Percentiles rank a stretch among this genome's conserved stretches.
Evolutionary conservation across 2,888 invertebrate genomes (phyloP).

Genomic region (Tinea semifulvella): DNA sequence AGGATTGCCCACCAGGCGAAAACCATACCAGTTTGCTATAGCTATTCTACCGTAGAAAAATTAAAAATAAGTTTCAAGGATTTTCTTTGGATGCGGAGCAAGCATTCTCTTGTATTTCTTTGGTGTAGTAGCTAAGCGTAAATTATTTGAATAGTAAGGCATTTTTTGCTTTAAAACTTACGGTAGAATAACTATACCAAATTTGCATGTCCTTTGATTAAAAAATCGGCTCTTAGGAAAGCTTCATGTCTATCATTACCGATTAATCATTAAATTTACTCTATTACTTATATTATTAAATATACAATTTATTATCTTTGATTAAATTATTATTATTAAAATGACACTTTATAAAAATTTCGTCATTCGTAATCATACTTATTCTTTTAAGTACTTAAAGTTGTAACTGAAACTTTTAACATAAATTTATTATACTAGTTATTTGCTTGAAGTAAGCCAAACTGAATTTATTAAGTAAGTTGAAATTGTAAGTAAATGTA

Average conservation of each 20-base stretch:
- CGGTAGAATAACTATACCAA: slow-evolving; percentile 57
- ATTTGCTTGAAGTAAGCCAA: slow-evolving; percentile 68
- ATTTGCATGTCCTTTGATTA: slow-evolving; percentile 68
- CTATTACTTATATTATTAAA: slow-evolving; percentile 69
- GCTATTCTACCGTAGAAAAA: too few relatives aligned
- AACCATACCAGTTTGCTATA: too few relatives aligned
- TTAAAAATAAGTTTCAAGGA: too few relatives aligned
- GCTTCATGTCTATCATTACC: slow-evolving; percentile 69
- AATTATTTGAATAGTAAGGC: too few relatives aligned
- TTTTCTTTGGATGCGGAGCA: too few relatives aligned
- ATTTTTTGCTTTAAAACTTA: too few relatives aligned
- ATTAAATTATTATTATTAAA: slow-evolving; percentile 65
- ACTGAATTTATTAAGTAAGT: slow-evolving; percentile 68
- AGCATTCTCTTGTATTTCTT: too few relatives aligned
- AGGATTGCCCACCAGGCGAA: too few relatives aligned
- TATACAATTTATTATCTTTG: slow-evolving; percentile 68
- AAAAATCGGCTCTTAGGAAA: slow-evolving; percentile 68
- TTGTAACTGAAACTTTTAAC: slow-evolving; percentile 64
- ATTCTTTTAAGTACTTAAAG: slow-evolving; percentile 64
- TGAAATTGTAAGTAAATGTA: slow-evolving; percentile 64
- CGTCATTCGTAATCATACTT: slow-evolving; percentile 68
- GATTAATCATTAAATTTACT: slow-evolving; percentile 67
- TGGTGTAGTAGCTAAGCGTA: too few relatives aligned
- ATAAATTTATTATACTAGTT: slow-evolving; percentile 67
- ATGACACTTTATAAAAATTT: slow-evolving; percentile 66